phyloP scores from a whole-genome alignment of 1,140 invertebrate genomes.

The Caenorhabditis inopinata region DNA sequence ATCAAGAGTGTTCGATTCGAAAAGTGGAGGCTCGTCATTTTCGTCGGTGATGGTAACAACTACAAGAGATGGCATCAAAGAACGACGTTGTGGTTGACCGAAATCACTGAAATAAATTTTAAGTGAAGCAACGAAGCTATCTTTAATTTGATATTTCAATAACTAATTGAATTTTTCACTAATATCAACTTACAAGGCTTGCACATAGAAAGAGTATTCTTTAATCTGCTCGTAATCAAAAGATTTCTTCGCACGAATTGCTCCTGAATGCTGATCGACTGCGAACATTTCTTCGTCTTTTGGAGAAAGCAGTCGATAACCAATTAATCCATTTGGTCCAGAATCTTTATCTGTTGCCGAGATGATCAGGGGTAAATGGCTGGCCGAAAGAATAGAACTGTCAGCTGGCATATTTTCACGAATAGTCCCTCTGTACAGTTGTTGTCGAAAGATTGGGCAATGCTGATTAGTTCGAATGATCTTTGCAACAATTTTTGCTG shows the following conservation, averaged over 20 bases:
- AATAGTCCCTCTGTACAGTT: constrained; percentile 71
- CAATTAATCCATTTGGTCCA: constrained; percentile 87
- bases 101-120: constrained; percentile 37
- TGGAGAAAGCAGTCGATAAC: constrained; percentile 79
- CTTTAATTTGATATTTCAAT: too few relatives aligned
- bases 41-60: constrained; percentile 78
- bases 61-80: constrained; percentile 61
- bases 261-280: constrained; percentile 50
- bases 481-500: constrained; percentile 78
- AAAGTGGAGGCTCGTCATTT: constrained; percentile 89
- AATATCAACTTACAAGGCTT: constrained; percentile 34
- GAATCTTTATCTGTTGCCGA: constrained; percentile 89
- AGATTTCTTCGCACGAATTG: constrained; percentile 41
- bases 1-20: constrained; percentile 81
- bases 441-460: constrained; percentile 76
- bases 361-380: constrained; percentile 68
- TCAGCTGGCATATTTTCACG: constrained; percentile 43
- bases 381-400: constrained; percentile 29
- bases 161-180: neutral
- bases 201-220: constrained; percentile 47
- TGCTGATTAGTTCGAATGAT: constrained; percentile 90
- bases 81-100: constrained; percentile 43
- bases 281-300: constrained; percentile 47
- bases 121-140: too few relatives aligned
- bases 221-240: constrained; percentile 48